A percentile compares a stretch with the other conserved stretches of the same genome.
phyloP scores from a whole-genome alignment of 2,888 invertebrate genomes.

The Agrotis puta region DNA sequence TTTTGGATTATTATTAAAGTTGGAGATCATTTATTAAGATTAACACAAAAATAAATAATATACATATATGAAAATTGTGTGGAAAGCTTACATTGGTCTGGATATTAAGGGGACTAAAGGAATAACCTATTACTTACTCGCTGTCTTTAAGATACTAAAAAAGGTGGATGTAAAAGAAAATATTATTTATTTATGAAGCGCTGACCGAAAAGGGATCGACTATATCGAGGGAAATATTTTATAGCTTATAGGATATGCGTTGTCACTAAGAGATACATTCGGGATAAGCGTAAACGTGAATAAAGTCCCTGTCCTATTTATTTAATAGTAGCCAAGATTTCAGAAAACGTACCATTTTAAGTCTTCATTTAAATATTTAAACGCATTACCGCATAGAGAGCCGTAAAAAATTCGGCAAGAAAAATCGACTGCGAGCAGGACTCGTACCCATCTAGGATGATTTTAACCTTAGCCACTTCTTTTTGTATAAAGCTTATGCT shows the following conservation, averaged over 20 bases:
- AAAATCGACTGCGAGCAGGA: too few species aligned
- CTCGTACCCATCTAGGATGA: too few species aligned
- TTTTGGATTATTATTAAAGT: neutral
- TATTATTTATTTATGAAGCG: constrained; percentile 14
- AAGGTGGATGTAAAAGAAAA: constrained; percentile 4
- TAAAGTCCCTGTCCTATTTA: constrained; percentile 2
- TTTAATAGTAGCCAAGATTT: constrained; percentile 2
- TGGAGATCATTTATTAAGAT: neutral
- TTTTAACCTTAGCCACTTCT: too few species aligned
- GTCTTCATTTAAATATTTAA: neutral
- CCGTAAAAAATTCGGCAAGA: too few species aligned
- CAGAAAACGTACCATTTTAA: neutral
- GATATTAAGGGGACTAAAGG: neutral
- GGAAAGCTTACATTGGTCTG: neutral
- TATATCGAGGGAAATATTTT: constrained; percentile 19
- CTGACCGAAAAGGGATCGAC: constrained; percentile 11
- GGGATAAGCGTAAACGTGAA: constrained; percentile 21
- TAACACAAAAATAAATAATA: too few species aligned
- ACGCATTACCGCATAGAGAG: too few species aligned
- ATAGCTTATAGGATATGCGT: constrained; percentile 36
- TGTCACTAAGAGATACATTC: constrained; percentile 22
- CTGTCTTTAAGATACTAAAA: neutral
- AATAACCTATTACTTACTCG: too few species aligned
- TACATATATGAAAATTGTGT: too few species aligned
- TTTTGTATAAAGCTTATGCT: too few species aligned